Evolutionary conservation across 2,113 vertebrate genomes (phyloP), one percentile per base, ranked within the genome.

Genomic region (Phycodurus eques): DNA sequence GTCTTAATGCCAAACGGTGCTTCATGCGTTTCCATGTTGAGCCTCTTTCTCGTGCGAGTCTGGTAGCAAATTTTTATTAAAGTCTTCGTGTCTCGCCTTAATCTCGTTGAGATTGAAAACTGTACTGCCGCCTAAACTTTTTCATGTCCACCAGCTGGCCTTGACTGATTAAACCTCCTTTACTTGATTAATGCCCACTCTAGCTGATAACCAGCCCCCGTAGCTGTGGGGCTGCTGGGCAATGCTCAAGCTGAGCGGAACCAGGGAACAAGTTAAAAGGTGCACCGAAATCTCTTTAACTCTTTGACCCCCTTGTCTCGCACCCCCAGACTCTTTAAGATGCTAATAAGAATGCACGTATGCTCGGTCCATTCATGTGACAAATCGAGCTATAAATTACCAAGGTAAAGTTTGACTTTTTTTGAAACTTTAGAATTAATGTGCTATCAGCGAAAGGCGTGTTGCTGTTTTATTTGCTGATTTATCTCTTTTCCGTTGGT

Each of bases 141-240:
- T 79, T 78, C 76, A 80, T 76, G 84, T 82, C 84, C 78, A 73
- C 86, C 87, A 86, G 85, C 87, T 92, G 90, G 82, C 79, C 80
- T 69, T 90, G 88, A 91, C 90, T 89, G 88, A 92, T 92, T 91
- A 90, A 89, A 87, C 81, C 87, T 83, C 78, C 72, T 89, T 87
- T 90, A 81, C 85, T 87, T 91, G 88, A 91, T 90, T 90, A 91
- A 92, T 89, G 87, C 85, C 82, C 73, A 82, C 76, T 87, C 89
- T 89, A 90, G 90, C 86, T 88, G 90, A 86, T 86, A 89, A 85
- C 83, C 84, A 76, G 69, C 78, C 83, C 86, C 83, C 84, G 82
- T 82, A 83, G 87, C 83, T 80, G 73, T 44, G 63, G 76, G 72
- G 73, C 72, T 86, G 53, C 31, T 84, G 79, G 27, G 46, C 73